A percentile compares a stretch with the other conserved stretches of the same genome.
These are phyloP conservation scores for Eulimnadia texana DNA, from an alignment of 1,140 invertebrate species.

Conservation along the genomic window DNA sequence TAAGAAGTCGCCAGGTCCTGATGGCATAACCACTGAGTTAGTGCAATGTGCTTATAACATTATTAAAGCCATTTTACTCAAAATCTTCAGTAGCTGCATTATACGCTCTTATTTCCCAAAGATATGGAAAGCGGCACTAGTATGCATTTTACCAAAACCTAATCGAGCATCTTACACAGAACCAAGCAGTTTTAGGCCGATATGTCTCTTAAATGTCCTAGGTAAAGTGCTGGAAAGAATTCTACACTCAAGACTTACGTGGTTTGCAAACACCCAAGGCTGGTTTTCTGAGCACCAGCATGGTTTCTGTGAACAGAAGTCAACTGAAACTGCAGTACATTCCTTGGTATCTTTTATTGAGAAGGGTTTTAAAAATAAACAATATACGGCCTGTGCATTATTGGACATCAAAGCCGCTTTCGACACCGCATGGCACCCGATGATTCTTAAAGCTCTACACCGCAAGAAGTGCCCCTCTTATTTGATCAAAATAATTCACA, in stretches of 20 bases:
- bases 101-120: neutral
- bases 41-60: neutral
- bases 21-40: neutral
- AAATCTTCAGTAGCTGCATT: neutral
- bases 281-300: neutral
- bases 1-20: neutral
- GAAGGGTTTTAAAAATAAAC: neutral
- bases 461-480: neutral
- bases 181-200: neutral
- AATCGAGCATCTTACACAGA: neutral
- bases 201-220: neutral
- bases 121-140: neutral
- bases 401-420: slow-evolving; percentile 2
- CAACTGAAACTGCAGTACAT: neutral
- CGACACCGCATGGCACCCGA: neutral
- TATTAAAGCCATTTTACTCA: neutral
- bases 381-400: neutral
- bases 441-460: neutral
- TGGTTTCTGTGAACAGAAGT: neutral
- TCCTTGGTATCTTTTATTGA: neutral
- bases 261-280: neutral
- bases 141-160: neutral
- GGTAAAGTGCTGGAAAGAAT: neutral
- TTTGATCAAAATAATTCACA: neutral
- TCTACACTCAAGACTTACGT: neutral